Percentiles rank a stretch among this genome's conserved stretches.
phyloP scores from a whole-genome alignment of 2,888 invertebrate species.

The Trissolcus brochymenae region DNA sequence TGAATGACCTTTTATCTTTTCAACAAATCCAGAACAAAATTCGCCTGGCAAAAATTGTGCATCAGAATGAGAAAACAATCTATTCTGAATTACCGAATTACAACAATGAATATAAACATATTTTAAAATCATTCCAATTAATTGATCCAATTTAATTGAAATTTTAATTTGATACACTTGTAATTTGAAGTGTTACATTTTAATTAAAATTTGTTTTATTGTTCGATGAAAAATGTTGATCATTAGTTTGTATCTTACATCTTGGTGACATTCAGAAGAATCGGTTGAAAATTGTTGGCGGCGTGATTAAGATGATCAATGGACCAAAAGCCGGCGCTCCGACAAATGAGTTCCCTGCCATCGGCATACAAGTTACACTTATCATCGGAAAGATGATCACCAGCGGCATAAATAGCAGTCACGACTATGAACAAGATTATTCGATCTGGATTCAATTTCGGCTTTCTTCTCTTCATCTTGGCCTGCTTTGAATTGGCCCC shows the following conservation, averaged over 20 bases:
- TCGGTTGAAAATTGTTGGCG: conserved; percentile 55
- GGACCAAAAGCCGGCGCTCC: conserved; percentile 65
- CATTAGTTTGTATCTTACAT: conserved; percentile 61
- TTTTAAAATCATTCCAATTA: too few species aligned
- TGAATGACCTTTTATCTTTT: conserved; percentile 1
- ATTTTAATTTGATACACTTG: too few species aligned
- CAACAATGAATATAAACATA: too few species aligned
- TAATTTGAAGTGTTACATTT: too few species aligned
- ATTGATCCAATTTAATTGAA: too few species aligned
- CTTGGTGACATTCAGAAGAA: conserved; percentile 66
- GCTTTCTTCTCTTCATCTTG: conserved; percentile 33
- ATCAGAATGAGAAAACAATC: too few species aligned
- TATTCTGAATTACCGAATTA: too few species aligned
- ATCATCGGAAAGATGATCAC: conserved; percentile 30
- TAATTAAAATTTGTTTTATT: too few species aligned
- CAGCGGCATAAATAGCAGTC: too few species aligned
- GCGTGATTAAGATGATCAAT: conserved; percentile 61
- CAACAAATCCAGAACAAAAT: too few species aligned
- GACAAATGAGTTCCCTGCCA: conserved; percentile 66
- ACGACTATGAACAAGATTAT: neutral
- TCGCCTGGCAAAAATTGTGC: too few species aligned
- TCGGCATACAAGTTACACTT: conserved; percentile 68
- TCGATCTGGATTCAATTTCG: conserved; percentile 17
- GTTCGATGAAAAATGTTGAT: neutral
- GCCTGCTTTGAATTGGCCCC: neutral